Percentiles rank a stretch among this genome's conserved stretches.
Evolutionary conservation across 2,888 invertebrate genomes (phyloP).

Genomic region (Clistopyga incitator): DNA sequence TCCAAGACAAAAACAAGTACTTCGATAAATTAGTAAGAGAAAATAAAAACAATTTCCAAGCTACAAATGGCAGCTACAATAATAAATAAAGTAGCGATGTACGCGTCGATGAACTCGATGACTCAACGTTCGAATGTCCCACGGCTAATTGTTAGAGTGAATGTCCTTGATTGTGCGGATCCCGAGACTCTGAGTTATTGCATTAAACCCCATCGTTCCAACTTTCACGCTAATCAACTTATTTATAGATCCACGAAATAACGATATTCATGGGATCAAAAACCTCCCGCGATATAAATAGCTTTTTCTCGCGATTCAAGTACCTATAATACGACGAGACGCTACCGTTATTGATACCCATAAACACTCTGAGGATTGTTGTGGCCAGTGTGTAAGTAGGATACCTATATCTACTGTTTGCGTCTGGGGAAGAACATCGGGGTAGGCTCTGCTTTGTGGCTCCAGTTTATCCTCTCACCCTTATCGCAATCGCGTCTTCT

Average conservation of each 20-base stretch:
- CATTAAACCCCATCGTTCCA: conserved; percentile 22
- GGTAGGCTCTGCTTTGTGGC: conserved; percentile 8
- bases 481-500: conserved; percentile 21
- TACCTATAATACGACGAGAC: neutral
- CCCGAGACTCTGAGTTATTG: conserved; percentile 11
- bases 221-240: conserved; percentile 5
- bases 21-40: conserved; percentile 10
- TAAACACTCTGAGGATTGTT: conserved; percentile 4
- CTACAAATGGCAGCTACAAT: conserved; percentile 8
- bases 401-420: conserved; percentile 36
- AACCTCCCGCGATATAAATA: neutral
- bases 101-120: conserved; percentile 37
- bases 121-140: conserved; percentile 12
- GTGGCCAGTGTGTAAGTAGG: neutral
- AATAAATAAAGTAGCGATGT: conserved; percentile 25
- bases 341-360: neutral
- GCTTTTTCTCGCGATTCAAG: neutral
- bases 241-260: conserved; percentile 21
- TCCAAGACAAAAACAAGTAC: neutral
- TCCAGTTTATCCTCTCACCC: conserved; percentile 6
- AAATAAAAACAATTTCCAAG: neutral
- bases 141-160: conserved; percentile 37
- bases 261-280: conserved; percentile 16
- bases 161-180: conserved; percentile 34
- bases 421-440: conserved; percentile 29